Evolutionary conservation across 2,113 vertebrate species (phyloP).

Genomic region (Psittacula cyanocephala): DNA sequence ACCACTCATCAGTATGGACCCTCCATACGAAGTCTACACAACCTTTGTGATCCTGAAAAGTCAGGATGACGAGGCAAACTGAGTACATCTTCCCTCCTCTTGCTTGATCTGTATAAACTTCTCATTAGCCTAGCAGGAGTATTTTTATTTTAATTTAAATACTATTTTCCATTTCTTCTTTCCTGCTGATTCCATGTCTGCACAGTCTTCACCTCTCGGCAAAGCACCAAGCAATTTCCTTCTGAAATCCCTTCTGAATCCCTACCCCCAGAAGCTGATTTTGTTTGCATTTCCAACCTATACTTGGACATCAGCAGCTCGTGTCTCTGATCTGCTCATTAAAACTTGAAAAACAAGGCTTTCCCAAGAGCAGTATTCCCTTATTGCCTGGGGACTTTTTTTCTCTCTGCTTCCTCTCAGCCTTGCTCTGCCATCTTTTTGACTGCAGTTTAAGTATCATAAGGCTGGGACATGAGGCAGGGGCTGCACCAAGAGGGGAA

Average conservation of each 20-base stretch:
- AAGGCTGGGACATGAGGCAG: fast-evolving
- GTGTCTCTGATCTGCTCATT: neutral
- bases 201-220: neutral
- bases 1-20: neutral
- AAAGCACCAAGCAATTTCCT: neutral
- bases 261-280: neutral
- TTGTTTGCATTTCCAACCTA: neutral
- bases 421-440: neutral
- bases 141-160: neutral
- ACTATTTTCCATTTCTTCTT: neutral
- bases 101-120: neutral
- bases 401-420: neutral
- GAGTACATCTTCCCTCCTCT: neutral
- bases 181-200: neutral
- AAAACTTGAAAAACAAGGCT: slow-evolving; percentile 2
- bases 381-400: neutral
- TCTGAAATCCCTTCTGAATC: neutral
- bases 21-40: neutral
- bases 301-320: neutral
- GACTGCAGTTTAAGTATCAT: neutral
- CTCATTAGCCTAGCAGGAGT: neutral
- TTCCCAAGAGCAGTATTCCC: neutral
- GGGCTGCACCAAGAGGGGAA: neutral
- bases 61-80: neutral
- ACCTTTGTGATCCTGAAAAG: neutral